Percentiles rank a stretch among this genome's conserved stretches.
Conservation (phyloP, 2,888 invertebrate genomes). For the Ophonus ardosiacus region DNA sequence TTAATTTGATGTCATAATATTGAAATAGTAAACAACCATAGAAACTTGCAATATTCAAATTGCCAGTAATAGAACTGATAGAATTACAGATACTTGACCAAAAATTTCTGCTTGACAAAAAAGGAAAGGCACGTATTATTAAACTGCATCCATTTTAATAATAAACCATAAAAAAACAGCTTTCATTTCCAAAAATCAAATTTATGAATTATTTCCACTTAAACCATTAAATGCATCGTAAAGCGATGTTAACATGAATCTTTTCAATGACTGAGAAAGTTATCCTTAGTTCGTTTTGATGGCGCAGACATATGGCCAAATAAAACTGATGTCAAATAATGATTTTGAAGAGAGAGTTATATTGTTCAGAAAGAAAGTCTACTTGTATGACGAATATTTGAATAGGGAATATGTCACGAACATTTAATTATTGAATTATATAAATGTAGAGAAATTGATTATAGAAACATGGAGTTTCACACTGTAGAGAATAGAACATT, state of each 20-base stretch:
- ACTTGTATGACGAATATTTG: neutral
- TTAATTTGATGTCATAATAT: no score
- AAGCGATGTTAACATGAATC: neutral
- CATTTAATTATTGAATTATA: neutral
- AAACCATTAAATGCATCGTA: no score
- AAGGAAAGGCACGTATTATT: no score
- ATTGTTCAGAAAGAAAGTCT: neutral
- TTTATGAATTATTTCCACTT: neutral
- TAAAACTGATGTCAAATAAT: neutral
- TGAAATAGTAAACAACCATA: no score
- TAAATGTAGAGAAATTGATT: neutral
- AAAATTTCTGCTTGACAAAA: no score
- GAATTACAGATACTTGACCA: no score
- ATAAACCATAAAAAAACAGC: neutral
- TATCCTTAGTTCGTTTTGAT: neutral
- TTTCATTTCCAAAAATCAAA: neutral
- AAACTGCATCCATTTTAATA: no score
- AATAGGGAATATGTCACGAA: neutral
- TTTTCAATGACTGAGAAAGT: neutral
- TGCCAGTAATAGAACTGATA: no score
- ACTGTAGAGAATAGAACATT: neutral
- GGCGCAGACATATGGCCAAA: neutral
- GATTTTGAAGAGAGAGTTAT: neutral
- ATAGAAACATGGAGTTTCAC: neutral
- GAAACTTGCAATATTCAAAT: no score